These are phyloP conservation scores for Beris chalybata DNA, from an alignment of 2,888 invertebrate species.

Conservation along the genomic window DNA sequence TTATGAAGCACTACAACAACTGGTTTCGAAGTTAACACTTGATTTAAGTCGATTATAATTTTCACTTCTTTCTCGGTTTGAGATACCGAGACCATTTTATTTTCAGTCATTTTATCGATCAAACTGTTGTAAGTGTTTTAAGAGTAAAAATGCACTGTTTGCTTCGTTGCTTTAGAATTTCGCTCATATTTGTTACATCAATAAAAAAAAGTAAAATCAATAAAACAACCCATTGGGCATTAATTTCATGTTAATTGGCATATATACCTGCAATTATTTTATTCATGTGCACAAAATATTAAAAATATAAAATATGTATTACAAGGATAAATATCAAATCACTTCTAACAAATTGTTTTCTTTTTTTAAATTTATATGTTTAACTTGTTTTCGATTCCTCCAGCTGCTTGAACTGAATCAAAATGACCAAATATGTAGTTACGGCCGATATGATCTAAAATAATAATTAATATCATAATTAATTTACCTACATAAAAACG, in stretches of 20 bases:
- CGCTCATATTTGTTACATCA: too few relatives aligned
- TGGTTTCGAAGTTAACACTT: constrained; percentile 48
- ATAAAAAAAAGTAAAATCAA: too few relatives aligned
- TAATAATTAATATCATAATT: neutral
- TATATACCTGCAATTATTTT: too few relatives aligned
- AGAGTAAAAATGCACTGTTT: too few relatives aligned
- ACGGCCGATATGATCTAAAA: constrained; percentile 54
- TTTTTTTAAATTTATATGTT: neutral
- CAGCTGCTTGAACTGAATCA: constrained; percentile 55
- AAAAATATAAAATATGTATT: too few relatives aligned
- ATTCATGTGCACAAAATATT: too few relatives aligned
- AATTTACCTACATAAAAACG: too few relatives aligned
- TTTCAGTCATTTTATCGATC: constrained; percentile 37
- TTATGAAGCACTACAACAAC: constrained; percentile 52
- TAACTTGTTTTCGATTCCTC: constrained; percentile 42
- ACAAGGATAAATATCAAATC: too few relatives aligned
- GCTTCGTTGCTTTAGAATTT: too few relatives aligned
- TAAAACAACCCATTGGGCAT: too few relatives aligned
- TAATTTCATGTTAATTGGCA: too few relatives aligned
- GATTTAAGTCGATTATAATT: constrained; percentile 52
- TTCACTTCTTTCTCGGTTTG: constrained; percentile 54
- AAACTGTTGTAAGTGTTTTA: neutral
- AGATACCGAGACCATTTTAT: constrained; percentile 51
- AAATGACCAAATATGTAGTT: constrained; percentile 54
- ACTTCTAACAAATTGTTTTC: too few relatives aligned